These are phyloP conservation scores for Alentia gelatinosa DNA, from an alignment of 2,888 invertebrate genomes.

Conservation along the genomic window DNA sequence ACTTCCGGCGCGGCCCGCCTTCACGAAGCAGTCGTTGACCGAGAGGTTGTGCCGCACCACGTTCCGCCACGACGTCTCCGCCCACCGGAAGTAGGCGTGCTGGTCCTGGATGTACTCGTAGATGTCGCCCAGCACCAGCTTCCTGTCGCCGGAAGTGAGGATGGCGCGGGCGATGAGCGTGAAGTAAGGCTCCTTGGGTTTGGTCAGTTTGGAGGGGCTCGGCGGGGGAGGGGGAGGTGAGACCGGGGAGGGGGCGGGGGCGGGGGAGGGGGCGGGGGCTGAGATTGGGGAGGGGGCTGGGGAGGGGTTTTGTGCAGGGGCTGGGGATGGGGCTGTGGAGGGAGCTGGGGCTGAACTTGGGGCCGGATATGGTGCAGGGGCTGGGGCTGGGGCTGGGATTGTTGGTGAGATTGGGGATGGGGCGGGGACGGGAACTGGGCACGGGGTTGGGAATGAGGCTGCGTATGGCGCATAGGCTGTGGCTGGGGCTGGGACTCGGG, in stretches of 20 bases:
- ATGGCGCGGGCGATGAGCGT: constrained; percentile 46
- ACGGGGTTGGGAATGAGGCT: no score
- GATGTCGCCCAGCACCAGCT: constrained; percentile 37
- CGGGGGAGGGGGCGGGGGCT: neutral
- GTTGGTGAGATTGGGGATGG: no score
- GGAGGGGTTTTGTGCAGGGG: neutral
- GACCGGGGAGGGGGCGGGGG: neutral
- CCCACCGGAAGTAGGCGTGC: constrained; percentile 31
- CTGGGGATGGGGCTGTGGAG: neutral
- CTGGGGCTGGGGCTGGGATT: neutral
- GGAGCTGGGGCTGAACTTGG: neutral
- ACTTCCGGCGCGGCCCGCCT: constrained; percentile 24
- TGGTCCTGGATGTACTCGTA: constrained; percentile 23
- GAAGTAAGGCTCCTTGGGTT: constrained; percentile 47
- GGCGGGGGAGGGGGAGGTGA: neutral
- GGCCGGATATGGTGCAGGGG: neutral
- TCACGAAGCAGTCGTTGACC: constrained; percentile 52
- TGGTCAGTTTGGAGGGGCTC: neutral
- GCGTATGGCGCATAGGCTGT: no score
- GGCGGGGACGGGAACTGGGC: no score
- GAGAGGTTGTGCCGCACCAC: constrained; percentile 49
- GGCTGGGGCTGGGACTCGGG: no score
- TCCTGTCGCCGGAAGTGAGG: neutral
- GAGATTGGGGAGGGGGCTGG: neutral
- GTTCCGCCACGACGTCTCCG: constrained; percentile 44